Base-by-base conservation (phyloP, 2,113 vertebrate species). In the Osmerus eperlanus region DNA sequence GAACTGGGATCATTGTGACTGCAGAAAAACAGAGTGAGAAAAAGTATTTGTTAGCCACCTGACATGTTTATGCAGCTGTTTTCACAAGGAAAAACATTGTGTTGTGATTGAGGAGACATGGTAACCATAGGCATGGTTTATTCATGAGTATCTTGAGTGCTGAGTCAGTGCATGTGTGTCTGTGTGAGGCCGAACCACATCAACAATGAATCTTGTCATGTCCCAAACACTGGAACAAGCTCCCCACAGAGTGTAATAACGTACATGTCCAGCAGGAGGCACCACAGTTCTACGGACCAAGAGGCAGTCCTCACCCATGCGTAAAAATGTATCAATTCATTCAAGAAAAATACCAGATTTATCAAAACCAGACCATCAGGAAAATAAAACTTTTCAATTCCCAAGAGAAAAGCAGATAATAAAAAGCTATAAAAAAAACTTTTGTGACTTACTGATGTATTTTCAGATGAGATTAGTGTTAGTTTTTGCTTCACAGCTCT, bases 1-100 rank as follows among this genome's bases (percentile, higher is more conserved):
- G 78, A 86, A 93, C 82, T 52, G 81, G 90, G 77, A 91, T 83
- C 91, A 93, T 93, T 88, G 83, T 92, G 87, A 76, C 92, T 93
- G 29, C 75, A 77, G 78, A 87, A 77, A 86, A 21, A 65, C 4
- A 63, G 4, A 72, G 9, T 47, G 2, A 59, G 59, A 72, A n/a
- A 78, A 81, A 78, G 82, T 86, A 11, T 47, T 47, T 28, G 54
- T 56, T n/a, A 56, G n/a, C 54, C 14, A 18, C 54, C 14, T 16
- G 54, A n/a, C 54, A n/a, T 18, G 80, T 88, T 90, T 87, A 70
- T 74, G 83, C 58, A 21, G 58, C 18, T 19, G 58, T 18, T 19
- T 88, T 85, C 80, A 76, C 74, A 3, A 0, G 52, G 70, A 77
- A 60, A 75, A 74, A 71, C 74, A 47, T 7, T 11, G 41, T 47